These are phyloP conservation scores for Molothrus ater DNA, from an alignment of 2,797 vertebrate genomes.

Conservation along the genomic window DNA sequence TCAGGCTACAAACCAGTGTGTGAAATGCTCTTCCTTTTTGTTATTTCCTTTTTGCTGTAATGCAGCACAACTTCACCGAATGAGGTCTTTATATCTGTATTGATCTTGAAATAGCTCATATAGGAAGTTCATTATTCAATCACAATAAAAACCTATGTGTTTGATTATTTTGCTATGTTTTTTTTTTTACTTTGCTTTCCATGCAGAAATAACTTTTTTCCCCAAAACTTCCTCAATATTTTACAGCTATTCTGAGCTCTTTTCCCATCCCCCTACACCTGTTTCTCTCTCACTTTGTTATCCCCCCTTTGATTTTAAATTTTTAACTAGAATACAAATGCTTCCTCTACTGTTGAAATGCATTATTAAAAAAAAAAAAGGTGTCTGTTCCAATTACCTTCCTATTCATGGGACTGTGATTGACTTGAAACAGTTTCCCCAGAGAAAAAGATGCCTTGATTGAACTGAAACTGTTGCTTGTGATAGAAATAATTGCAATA, in stretches of 20 bases:
- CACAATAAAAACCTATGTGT: not conserved
- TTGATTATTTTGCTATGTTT: not conserved
- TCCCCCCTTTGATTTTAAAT: not conserved
- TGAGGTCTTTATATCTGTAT: not conserved
- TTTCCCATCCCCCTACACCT: not conserved
- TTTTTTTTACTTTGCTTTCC: not conserved
- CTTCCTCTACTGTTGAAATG: not conserved
- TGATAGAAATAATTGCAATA: conserved; percentile 6
- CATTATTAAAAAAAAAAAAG: not conserved
- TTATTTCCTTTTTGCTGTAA: not conserved
- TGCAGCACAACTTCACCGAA: not conserved
- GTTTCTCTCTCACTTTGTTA: not conserved
- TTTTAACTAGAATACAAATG: conserved; percentile 1
- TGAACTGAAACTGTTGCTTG: not conserved
- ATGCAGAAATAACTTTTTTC: not conserved
- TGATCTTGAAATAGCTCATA: not conserved
- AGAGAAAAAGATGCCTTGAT: conserved; percentile 16
- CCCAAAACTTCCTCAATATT: not conserved
- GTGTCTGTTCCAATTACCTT: not conserved
- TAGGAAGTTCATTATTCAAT: not conserved
- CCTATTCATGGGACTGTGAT: not conserved
- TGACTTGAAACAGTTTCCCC: conserved; percentile 7
- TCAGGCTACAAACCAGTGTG: not conserved
- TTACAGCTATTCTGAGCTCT: not conserved
- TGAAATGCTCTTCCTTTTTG: not conserved